phyloP scores from a whole-genome alignment of 37 sponge, comb jelly and placozoan species.

The Cliona cf. orientalis region DNA sequence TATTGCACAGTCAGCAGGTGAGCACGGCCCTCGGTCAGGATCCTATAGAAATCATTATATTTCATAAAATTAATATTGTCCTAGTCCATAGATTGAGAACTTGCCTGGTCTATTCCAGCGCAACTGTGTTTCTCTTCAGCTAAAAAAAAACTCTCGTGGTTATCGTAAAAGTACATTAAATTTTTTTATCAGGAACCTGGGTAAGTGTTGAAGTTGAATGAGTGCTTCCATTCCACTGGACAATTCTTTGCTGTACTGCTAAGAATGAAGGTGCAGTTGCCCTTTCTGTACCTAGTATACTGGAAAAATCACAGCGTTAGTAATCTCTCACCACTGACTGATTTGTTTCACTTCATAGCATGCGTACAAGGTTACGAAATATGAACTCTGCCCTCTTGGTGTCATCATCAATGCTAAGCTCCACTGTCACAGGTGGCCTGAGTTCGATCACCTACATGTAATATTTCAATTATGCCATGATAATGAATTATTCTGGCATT shows the following conservation, averaged over 20 bases:
- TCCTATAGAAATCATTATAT: slow-evolving; percentile 52
- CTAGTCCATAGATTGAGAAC: not conserved
- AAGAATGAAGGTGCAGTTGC: slow-evolving; percentile 63
- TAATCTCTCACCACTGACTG: no score
- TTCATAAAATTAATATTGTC: not conserved
- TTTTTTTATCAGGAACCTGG: slow-evolving; percentile 9
- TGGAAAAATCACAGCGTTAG: no score
- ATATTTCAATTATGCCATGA: not conserved
- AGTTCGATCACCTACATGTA: slow-evolving; percentile 20
- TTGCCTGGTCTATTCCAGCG: slow-evolving; percentile 25
- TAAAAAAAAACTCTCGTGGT: not conserved
- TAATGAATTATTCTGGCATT: not conserved
- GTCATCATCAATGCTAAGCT: not conserved
- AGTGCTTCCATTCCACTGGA: slow-evolving; percentile 9
- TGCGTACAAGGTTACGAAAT: slow-evolving; percentile 48
- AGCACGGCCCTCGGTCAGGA: slow-evolving; percentile 75
- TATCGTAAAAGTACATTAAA: not conserved
- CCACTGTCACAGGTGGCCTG: slow-evolving; percentile 1
- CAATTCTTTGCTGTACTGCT: not conserved
- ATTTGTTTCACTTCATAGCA: no score
- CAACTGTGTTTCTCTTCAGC: not conserved
- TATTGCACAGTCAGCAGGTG: slow-evolving; percentile 86
- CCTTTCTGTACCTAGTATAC: slow-evolving; percentile 64
- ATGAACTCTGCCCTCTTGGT: slow-evolving; percentile 23
- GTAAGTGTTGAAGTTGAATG: slow-evolving; percentile 42